Base-by-base conservation (phyloP, 2,888 invertebrate species). In the Tipula helvola region DNA sequence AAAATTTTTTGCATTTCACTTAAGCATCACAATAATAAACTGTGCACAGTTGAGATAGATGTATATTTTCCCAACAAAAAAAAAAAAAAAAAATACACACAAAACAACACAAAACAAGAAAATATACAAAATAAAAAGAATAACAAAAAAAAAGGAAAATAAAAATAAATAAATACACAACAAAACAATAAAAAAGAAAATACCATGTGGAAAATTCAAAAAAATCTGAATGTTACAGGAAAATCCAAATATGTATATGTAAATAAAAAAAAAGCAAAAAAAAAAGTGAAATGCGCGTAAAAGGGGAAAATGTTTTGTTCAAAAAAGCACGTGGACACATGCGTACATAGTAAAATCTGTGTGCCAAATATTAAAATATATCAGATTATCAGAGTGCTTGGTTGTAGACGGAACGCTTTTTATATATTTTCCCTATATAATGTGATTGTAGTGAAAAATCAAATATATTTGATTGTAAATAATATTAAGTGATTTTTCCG, bases 131-230 rank as follows among this genome's bases (percentile, higher is more conserved):
- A 71, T 28, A 71, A 28, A 71, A 71, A 71, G 71, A 71, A 71
- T 8, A 71, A 71, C 71, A 71, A 28, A 71, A 71, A 71, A 71
- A 47, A 47, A 47, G 47, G 52, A 57, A 57, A 71, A 28, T 28
- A 71, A 71, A 71, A 71, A 71, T 71, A 71, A 71, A 71, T 71
- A 71, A 71, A 71, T 71, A 71, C 71, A 71, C 71, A 71, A 71
- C 71, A 71, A 71, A 71, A 71, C 71, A 71, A 71, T 71, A 71
- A 71, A 71, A 71, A 71, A 7, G 71, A 18, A 71, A 71, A 71
- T 71, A 71, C 71, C 71, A 71, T 71, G 71, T 71, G 71, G 28
- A 71, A 71, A 71, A 28, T 10, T 71, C 28, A 71, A 71, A 71
- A 71, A 71, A 71, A 71, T 71, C 71, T 71, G 71, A 71, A 71